Evolutionary conservation across 2,888 invertebrate genomes (phyloP), one percentile per base, ranked within the genome.

Genomic region (Agrochola lota): DNA sequence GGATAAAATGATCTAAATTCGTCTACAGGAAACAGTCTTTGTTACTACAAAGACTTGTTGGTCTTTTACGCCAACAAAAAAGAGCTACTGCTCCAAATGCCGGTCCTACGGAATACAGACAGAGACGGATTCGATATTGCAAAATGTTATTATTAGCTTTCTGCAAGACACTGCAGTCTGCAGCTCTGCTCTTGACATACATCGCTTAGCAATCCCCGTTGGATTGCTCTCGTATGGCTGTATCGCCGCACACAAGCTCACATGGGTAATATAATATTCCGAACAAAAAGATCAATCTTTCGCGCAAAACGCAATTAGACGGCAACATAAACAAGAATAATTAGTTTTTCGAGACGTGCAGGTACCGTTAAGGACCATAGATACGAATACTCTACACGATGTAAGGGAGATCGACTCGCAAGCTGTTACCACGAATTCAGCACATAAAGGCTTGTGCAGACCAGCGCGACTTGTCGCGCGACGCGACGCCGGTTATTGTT

Each of bases 21-120:
- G 6, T 26, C 17, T 23, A 23, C 23, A 62, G 49, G 43, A 75
- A 52, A 76, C n/a, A n/a, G n/a, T n/a, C 0, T 55, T 43, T 77
- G 63, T 63, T 26, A 23, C 30, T 40, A 40, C 26, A 72, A 52
- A 69, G 2, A 40, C 23, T 43, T 12, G 49, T 49, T n/a, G 43
- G 3, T 57, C 43, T 74, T 71, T 74, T 35, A 23, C 5, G 15
- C 1, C n/a, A 35, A 20, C 66, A 59, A 72, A 72, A 72, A 72
- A 20, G 30, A 17, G 8, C 15, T 43, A 30, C 17, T 0, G 26
- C 20, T 6, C 7, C 43, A 43, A 43, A 23, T 17, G 20, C 12
- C 52, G n/a, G 30, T n/a, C 52, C 12, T 55, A 46, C 66, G 17
- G 26, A 43, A 60, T n/a, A 46, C n/a, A 46, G 43, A 26, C 8